Evolutionary conservation across 1,140 invertebrate genomes (phyloP).

Genomic region (Conus betulinus): DNA sequence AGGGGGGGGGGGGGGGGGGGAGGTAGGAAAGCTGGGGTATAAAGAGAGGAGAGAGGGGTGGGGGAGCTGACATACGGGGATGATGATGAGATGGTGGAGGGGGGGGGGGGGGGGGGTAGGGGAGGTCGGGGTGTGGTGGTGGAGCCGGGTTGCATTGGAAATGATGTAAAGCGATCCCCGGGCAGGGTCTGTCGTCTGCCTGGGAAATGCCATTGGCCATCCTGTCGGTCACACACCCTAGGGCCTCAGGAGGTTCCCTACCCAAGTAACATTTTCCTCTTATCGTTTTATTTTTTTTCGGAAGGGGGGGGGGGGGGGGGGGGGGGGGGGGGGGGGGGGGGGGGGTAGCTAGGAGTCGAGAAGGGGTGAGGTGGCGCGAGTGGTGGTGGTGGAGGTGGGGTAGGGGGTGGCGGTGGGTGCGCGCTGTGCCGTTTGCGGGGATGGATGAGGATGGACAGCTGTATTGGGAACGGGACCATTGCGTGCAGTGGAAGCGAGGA

Average conservation of each 20-base stretch:
- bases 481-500: too few species aligned
- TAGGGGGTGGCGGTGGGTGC: too few species aligned
- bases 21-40: neutral
- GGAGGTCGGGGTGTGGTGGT: neutral
- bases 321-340: too few species aligned
- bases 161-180: neutral
- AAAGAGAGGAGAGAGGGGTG: conserved; percentile 11
- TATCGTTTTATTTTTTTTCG: neutral
- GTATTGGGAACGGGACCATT: too few species aligned
- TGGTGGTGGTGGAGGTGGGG: too few species aligned
- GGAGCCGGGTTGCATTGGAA: neutral
- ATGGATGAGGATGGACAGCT: too few species aligned
- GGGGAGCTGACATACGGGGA: neutral
- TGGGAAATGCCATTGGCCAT: neutral
- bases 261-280: too few species aligned
- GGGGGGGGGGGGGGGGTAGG: neutral
- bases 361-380: too few species aligned
- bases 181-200: neutral
- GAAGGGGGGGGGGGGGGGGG: neutral
- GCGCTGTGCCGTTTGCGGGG: too few species aligned
- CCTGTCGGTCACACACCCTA: neutral
- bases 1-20: neutral
- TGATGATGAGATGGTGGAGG: neutral
- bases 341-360: too few species aligned
- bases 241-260: too few species aligned